phyloP scores from a whole-genome alignment of 2,113 vertebrate species.

The Alces alces region DNA sequence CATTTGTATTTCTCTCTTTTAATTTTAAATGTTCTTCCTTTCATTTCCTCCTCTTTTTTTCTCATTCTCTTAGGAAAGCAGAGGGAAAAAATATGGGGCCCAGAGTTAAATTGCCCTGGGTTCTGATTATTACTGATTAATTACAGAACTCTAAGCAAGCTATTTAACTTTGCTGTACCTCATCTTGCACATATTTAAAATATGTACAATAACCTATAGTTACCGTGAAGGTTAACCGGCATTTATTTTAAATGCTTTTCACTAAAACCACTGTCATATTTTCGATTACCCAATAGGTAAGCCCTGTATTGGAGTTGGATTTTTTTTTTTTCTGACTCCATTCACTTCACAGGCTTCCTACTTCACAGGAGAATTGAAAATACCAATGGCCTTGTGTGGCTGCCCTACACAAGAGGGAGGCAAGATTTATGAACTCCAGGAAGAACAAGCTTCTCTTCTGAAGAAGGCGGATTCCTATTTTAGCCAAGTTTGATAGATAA shows the following conservation, averaged over 20 bases:
- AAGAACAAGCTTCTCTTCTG: not conserved
- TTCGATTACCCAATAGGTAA: constrained; percentile 35
- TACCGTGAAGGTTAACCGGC: not conserved
- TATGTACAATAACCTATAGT: not conserved
- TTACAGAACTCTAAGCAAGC: not conserved
- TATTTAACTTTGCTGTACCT: not conserved
- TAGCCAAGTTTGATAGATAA: constrained; percentile 20
- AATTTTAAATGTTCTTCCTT: not conserved
- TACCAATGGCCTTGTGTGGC: constrained; percentile 18
- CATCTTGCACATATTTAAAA: not conserved
- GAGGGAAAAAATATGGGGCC: not conserved
- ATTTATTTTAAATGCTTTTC: constrained; percentile 18
- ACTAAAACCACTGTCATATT: not conserved
- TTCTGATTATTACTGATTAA: not conserved
- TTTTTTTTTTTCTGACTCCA: constrained; percentile 41
- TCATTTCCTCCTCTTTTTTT: not conserved
- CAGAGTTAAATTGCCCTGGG: not conserved
- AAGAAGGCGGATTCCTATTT: constrained; percentile 11
- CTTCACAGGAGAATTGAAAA: not conserved
- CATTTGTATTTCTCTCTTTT: not conserved
- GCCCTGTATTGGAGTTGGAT: not conserved
- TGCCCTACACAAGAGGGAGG: not conserved
- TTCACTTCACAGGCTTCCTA: not conserved
- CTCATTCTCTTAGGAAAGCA: not conserved
- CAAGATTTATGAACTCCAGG: not conserved